These are phyloP conservation scores for Gadus chalcogrammus DNA, from an alignment of 2,113 vertebrate genomes.

Conservation along the genomic window DNA sequence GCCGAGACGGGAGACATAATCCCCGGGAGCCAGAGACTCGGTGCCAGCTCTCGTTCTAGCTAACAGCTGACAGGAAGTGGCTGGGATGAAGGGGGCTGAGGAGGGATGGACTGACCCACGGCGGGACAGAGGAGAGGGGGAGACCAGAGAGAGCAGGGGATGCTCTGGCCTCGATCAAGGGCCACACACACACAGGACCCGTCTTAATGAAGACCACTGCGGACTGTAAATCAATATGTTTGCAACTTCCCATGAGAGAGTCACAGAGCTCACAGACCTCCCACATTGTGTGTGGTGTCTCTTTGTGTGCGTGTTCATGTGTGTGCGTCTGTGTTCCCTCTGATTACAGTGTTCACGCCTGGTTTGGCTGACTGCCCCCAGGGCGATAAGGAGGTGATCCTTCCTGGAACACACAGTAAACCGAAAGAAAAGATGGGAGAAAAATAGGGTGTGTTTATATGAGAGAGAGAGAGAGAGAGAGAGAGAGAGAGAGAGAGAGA, in stretches of 20 bases:
- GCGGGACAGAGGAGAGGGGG: constrained; percentile 4
- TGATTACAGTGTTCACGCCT: constrained; percentile 50
- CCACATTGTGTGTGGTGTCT: constrained; percentile 26
- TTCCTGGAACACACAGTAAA: constrained; percentile 18
- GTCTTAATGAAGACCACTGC: constrained; percentile 52
- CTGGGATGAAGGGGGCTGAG: constrained; percentile 7
- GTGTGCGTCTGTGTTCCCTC: constrained; percentile 18
- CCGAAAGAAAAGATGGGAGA: neutral
- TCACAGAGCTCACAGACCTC: constrained; percentile 41
- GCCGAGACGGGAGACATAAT: constrained; percentile 50
- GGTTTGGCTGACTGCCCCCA: constrained; percentile 47
- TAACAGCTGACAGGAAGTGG: constrained; percentile 55
- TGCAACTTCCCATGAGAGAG: constrained; percentile 36
- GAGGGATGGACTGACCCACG: neutral
- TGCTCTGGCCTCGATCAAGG: neutral
- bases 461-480: no score
- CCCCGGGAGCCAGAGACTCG: constrained; percentile 44
- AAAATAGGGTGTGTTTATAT: neutral
- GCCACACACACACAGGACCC: constrained; percentile 18
- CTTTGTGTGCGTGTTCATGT: neutral
- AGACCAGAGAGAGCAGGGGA: neutral
- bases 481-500: no score
- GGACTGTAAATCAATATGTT: constrained; percentile 55
- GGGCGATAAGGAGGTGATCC: constrained; percentile 52
- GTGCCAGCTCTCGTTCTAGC: constrained; percentile 54